A percentile compares a stretch with the other conserved stretches of the same genome.
These are phyloP conservation scores for Pycnomerus fuliginosus DNA, from an alignment of 2,888 invertebrate species.

Conservation along the genomic window DNA sequence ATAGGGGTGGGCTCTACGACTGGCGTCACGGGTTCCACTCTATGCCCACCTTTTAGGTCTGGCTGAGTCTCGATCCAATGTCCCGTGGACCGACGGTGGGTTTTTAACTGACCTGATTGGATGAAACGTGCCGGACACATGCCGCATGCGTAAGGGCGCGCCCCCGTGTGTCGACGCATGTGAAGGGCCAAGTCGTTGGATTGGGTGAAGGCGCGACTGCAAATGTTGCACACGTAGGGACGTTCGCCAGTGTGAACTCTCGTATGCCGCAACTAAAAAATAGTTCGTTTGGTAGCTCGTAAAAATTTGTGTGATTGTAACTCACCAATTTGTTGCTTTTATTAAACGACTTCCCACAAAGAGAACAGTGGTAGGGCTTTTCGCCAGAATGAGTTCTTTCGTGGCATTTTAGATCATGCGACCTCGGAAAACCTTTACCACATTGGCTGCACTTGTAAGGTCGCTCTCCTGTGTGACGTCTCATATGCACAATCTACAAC, in stretches of 20 bases:
- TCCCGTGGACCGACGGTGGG: conserved; percentile 62
- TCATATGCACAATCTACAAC: conserved; percentile 53
- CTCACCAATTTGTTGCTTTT: conserved; percentile 54
- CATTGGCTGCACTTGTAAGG: conserved; percentile 52
- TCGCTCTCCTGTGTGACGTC: conserved; percentile 51
- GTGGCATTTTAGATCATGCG: conserved; percentile 53
- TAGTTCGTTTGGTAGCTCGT: neutral
- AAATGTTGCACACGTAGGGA: conserved; percentile 52
- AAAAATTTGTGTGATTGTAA: conserved; percentile 7
- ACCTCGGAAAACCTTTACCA: conserved; percentile 53
- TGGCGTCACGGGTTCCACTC: conserved; percentile 51
- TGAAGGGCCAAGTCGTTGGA: conserved; percentile 71
- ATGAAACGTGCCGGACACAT: conserved; percentile 69
- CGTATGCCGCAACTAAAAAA: conserved; percentile 49
- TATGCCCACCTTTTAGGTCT: conserved; percentile 51
- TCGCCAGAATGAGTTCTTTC: conserved; percentile 54
- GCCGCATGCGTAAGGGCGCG: conserved; percentile 65
- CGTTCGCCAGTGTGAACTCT: conserved; percentile 53
- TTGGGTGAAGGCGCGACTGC: conserved; percentile 62
- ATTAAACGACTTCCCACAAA: conserved; percentile 53
- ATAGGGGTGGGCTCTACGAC: conserved; percentile 49
- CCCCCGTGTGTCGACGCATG: conserved; percentile 69
- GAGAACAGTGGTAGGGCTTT: conserved; percentile 51
- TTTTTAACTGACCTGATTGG: conserved; percentile 62
- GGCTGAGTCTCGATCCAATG: conserved; percentile 57